Evolutionary conservation across 2,797 vertebrate species (phyloP).

Genomic region (Tenualosa thibaudeaui): DNA sequence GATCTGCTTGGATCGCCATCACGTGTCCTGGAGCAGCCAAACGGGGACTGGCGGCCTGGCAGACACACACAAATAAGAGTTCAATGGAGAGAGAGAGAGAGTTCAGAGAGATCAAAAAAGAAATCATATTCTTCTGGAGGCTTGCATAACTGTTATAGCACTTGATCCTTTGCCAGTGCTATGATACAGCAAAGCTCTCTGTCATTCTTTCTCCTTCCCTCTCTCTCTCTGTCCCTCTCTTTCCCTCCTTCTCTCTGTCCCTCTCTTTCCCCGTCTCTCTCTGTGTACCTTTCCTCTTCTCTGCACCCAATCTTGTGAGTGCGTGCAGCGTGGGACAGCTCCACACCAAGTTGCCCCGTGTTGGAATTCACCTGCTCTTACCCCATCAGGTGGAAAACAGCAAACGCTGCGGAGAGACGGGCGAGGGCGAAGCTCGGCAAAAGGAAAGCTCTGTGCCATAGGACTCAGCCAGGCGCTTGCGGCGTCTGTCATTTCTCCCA

Average conservation of each 20-base stretch:
- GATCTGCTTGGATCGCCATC: not conserved
- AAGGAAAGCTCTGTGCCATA: not conserved
- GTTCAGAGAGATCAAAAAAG: slow-evolving; percentile 17
- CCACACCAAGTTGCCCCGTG: not conserved
- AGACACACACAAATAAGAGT: not conserved
- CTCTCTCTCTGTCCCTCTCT: not conserved
- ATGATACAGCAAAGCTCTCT: slow-evolving; percentile 14
- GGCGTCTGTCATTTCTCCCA: slow-evolving; percentile 16
- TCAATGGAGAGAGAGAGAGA: not conserved
- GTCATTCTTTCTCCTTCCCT: not conserved
- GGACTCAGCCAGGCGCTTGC: not conserved
- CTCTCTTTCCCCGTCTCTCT: not conserved
- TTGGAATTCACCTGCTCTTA: not conserved
- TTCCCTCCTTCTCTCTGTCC: too few species aligned
- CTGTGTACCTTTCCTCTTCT: not conserved
- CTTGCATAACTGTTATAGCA: slow-evolving; percentile 1
- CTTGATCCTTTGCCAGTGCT: slow-evolving; percentile 5
- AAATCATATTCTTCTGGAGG: not conserved
- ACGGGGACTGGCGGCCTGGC: not conserved
- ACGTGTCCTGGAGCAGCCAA: not conserved
- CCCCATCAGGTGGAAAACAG: not conserved
- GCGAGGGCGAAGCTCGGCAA: too few species aligned
- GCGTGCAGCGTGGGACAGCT: not conserved
- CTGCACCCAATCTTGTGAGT: not conserved
- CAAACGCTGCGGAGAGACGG: not conserved